Evolutionary conservation across 2,888 invertebrate genomes (phyloP), one percentile per base, ranked within the genome.

Genomic region (Cecidostiba fungosa): DNA sequence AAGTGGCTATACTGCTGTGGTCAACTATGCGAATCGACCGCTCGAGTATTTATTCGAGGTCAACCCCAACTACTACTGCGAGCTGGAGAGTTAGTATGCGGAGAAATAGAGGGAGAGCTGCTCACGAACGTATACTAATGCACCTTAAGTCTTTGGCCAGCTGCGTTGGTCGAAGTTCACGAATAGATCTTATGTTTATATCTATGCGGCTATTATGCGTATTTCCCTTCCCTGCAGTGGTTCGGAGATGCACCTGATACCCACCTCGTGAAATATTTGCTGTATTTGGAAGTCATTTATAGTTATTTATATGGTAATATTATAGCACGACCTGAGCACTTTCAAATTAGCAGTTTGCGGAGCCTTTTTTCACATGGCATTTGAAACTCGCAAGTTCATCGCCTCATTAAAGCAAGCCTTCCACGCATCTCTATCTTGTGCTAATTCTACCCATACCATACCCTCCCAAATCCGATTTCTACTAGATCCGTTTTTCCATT

Each of bases 131-230:
- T 39, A 72, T 36, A 39, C 72, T 72, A 72, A 72, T 72, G 72
- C 39, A n/a, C 36, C 32, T 32, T 39, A 23, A 39, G 72, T 72
- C 72, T 72, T 72, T 72, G 39, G 39, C 36, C 72, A 72, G 72
- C 72, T 72, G 72, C 72, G 72, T 72, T 39, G 39, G 39, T 19
- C 39, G n/a, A 72, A 72, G 39, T 72, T 72, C 23, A 32, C 36
- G 10, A 72, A 72, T 66, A 72, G 66, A 66, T 66, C 66, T 66
- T 66, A 66, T 29, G 66, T 66, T 66, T 66, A 66, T 29, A 29
- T 66, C 29, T 16, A 26, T 66, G 14, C 4, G 29, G 29, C 66
- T 66, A 66, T 26, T 26, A 26, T 3, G 26, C 26, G 66, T 0
- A 26, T 62, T 62, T 62, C 29, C 29, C 66, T 29, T 10, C 12